A percentile compares a stretch with the other conserved stretches of the same genome.
Evolutionary conservation across 1,140 invertebrate genomes (phyloP).

Genomic region (Medauroidea extradentata): DNA sequence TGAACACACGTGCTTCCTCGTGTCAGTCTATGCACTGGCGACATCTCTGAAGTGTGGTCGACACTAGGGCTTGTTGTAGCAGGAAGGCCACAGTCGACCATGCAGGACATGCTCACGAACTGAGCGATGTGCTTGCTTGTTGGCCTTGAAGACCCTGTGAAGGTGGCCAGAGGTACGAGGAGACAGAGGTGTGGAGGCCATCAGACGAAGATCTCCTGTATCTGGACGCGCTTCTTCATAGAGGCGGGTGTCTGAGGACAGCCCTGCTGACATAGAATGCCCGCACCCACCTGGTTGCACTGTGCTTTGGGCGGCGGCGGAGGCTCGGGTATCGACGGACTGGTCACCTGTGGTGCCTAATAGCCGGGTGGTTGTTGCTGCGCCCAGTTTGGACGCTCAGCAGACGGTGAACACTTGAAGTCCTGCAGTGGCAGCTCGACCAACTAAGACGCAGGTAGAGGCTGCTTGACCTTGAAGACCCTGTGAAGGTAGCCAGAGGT

Average conservation of each 20-base stretch:
- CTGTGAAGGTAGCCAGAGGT: too few species aligned
- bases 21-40: too few species aligned
- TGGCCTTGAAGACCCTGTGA: too few species aligned
- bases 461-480: constrained; percentile 47
- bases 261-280: constrained; percentile 57
- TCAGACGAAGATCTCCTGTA: constrained; percentile 83
- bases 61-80: too few species aligned
- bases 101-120: too few species aligned
- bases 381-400: constrained; percentile 45
- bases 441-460: constrained; percentile 44
- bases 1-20: too few species aligned
- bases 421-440: constrained; percentile 59
- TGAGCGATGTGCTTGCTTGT: too few species aligned
- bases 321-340: constrained; percentile 41
- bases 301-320: constrained; percentile 61
- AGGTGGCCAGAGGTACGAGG: constrained; percentile 14
- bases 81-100: too few species aligned
- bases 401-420: constrained; percentile 56
- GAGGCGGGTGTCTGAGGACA: constrained; percentile 53
- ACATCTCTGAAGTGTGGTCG: too few species aligned
- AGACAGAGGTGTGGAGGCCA: neutral
- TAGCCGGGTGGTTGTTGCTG: constrained; percentile 48
- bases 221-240: constrained; percentile 80
- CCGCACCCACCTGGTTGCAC: constrained; percentile 25
- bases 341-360: constrained; percentile 31